phyloP scores from a whole-genome alignment of 2,113 vertebrate species.

The Columba janthina region DNA sequence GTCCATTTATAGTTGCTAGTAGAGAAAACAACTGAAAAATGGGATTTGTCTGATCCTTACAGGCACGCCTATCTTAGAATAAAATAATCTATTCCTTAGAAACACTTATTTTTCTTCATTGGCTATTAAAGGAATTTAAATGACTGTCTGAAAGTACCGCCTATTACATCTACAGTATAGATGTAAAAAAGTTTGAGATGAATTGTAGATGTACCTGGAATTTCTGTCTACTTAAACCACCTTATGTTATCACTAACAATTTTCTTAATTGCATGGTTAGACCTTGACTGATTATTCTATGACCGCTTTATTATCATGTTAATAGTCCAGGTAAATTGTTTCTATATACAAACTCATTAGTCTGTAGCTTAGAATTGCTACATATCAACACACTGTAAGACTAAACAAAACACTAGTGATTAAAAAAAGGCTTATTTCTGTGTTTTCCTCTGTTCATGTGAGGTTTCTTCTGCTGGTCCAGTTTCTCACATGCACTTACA shows the following conservation, averaged over 20 bases:
- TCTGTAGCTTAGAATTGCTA: not conserved
- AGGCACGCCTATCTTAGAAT: not conserved
- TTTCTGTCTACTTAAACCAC: not conserved
- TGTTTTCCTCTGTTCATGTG: not conserved
- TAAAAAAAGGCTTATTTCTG: not conserved
- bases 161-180: not conserved
- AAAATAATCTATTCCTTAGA: not conserved
- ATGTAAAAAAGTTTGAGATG: not conserved
- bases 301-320: not conserved
- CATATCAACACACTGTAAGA: not conserved
- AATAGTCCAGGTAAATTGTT: not conserved
- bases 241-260: not conserved
- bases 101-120: not conserved
- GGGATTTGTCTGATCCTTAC: not conserved
- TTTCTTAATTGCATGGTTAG: not conserved
- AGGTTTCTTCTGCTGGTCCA: not conserved
- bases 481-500: not conserved
- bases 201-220: not conserved
- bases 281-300: not conserved
- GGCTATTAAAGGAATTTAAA: not conserved
- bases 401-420: not conserved
- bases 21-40: not conserved
- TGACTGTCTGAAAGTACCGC: not conserved
- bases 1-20: not conserved
- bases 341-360: not conserved